Evolutionary conservation across 2,113 vertebrate species (phyloP), one percentile per base, ranked within the genome.

Genomic region (Pseudorhombus dupliciocellatus): DNA sequence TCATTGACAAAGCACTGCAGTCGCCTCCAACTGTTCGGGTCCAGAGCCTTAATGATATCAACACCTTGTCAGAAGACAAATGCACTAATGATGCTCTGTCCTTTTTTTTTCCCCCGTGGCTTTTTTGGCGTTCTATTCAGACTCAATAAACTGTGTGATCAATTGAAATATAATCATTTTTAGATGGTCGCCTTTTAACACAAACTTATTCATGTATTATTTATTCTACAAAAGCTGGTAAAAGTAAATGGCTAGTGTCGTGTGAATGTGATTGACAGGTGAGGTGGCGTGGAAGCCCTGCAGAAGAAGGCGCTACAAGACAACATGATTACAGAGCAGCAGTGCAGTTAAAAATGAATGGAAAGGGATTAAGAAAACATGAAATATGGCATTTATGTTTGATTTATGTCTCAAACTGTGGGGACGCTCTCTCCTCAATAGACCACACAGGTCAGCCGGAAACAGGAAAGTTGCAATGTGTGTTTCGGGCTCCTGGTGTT

Each of bases 1-100:
- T 56, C 24, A 20, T 42, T 63, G 75, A 84, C 70, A 68, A 61
- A 46, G 53, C 79, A 46, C 73, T 60, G 84, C 77, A 68, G 82
- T 61, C 69, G 71, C 75, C 31, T 44, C 62, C 70, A 80, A 48
- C 71, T 69, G 44, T 81, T 81, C 22, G 20, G 59, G 42, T 61
- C 73, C 78, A 65, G 7, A 71, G 51, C 74, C 72, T 48, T 66
- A 76, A 59, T 22, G 18, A 78, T 52, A 60, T 67, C 60, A 56
- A 37, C 44, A n/a, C 51, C 16, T 2, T 66, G 21, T 76, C 70
- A 76, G 46, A 73, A 31, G 56, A 24, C 60, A 40, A 56, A 72
- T 63, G 30, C 22, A 56, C 66, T 67, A 21, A 31, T 26, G 21
- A 31, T 31, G 44, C 76, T 51, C 21, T 5, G 9, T 80, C 51